Conservation (phyloP, 2,888 invertebrate genomes). For the Acrocera orbiculus region DNA sequence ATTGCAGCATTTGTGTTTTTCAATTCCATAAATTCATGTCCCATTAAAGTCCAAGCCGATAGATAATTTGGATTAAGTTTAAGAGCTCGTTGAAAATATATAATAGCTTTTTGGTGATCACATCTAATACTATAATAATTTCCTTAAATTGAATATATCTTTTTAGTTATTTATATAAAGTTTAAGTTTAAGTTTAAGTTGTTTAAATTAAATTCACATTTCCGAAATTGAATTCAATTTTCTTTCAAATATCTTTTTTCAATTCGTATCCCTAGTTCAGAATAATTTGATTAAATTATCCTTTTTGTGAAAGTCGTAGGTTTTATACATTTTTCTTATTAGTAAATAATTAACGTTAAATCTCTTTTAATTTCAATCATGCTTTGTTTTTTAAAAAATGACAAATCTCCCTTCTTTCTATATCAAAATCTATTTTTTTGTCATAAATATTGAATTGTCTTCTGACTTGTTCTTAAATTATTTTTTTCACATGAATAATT, state of each 20-base stretch:
- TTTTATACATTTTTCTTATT: no score
- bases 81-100: conserved; percentile 88
- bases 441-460: no score
- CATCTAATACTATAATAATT: conserved; percentile 92
- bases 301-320: no score
- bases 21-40: conserved; percentile 97
- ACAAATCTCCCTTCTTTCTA: no score
- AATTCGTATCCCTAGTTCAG: no score
- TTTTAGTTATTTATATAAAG: neutral
- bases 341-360: no score
- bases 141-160: conserved; percentile 37
- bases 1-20: conserved; percentile 98
- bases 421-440: no score
- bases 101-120: conserved; percentile 94
- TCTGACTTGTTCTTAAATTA: no score
- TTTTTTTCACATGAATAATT: no score
- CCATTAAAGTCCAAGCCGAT: conserved; percentile 95
- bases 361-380: no score
- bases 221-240: neutral
- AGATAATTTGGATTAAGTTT: conserved; percentile 86
- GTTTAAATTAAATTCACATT: neutral
- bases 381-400: no score
- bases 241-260: neutral
- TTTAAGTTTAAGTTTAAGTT: neutral
- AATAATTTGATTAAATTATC: no score